Percentiles rank a stretch among this genome's conserved stretches.
Evolutionary conservation across 2,888 invertebrate species (phyloP).

Genomic region (Cantharis rufa): DNA sequence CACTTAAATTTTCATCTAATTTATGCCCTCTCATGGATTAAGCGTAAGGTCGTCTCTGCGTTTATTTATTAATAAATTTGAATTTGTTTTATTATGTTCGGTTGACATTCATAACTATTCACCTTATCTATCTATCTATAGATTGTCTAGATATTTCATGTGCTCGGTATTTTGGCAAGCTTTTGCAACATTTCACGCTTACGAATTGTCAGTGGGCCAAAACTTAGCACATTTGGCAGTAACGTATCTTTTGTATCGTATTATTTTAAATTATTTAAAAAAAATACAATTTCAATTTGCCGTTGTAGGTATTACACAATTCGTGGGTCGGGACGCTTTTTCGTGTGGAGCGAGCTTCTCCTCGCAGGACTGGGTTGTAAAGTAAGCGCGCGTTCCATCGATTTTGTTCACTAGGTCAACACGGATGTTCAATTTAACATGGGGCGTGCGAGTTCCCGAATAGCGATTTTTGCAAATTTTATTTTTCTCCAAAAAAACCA

Average conservation of each 20-base stretch:
- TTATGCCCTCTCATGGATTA: neutral
- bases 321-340: neutral
- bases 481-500: neutral
- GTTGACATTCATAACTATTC: constrained; percentile 5
- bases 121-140: constrained; percentile 32
- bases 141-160: constrained; percentile 28
- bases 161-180: constrained; percentile 29
- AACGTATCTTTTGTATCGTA: constrained; percentile 9
- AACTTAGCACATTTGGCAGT: constrained; percentile 43
- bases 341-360: neutral
- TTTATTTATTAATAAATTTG: neutral
- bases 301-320: neutral
- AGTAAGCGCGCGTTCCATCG: neutral
- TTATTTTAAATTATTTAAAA: neutral
- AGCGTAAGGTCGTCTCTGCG: neutral
- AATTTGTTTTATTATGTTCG: neutral
- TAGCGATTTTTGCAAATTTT: neutral
- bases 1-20: neutral
- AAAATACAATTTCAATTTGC: neutral
- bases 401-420: constrained; percentile 4
- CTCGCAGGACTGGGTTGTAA: neutral
- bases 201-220: constrained; percentile 41
- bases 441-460: neutral
- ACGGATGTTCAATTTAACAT: neutral
- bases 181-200: constrained; percentile 20